These are phyloP conservation scores for Sympetrum striolatum DNA, from an alignment of 2,888 invertebrate genomes.

Conservation along the genomic window DNA sequence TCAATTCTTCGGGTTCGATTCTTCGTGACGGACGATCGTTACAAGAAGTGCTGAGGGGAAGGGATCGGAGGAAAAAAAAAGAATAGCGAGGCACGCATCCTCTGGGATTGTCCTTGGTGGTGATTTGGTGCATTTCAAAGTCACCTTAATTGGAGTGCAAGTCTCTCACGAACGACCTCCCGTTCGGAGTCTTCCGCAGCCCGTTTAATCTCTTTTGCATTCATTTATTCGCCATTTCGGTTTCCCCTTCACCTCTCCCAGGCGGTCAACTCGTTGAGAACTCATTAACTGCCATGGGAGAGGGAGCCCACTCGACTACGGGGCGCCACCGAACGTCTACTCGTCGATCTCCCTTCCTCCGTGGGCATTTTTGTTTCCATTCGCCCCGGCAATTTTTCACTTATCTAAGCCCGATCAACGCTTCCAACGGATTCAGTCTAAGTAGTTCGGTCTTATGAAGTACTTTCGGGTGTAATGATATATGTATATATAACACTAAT, in stretches of 20 bases:
- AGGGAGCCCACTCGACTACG: background rate
- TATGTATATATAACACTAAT: too few species aligned
- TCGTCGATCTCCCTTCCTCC: background rate
- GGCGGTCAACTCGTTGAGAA: conserved; percentile 36
- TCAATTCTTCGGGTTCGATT: background rate
- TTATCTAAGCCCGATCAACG: background rate
- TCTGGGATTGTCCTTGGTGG: background rate
- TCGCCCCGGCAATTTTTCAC: background rate
- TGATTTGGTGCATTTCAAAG: conserved; percentile 32
- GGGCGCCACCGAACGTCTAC: conserved; percentile 4
- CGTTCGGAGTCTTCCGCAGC: background rate
- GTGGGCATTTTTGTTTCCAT: background rate
- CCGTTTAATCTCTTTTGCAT: conserved; percentile 39
- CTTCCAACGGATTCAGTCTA: too few species aligned
- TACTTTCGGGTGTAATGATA: too few species aligned
- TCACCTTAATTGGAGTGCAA: conserved; percentile 28
- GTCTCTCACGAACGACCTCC: background rate
- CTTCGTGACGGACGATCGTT: background rate
- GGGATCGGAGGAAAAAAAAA: background rate
- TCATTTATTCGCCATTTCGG: conserved; percentile 36
- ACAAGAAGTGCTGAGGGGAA: background rate
- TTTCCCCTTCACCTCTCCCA: background rate
- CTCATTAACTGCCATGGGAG: conserved; percentile 17
- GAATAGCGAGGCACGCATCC: background rate
- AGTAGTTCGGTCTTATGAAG: too few species aligned